Evolutionary conservation across 2,113 vertebrate species (phyloP).

Genomic region (Isurus oxyrinchus): DNA sequence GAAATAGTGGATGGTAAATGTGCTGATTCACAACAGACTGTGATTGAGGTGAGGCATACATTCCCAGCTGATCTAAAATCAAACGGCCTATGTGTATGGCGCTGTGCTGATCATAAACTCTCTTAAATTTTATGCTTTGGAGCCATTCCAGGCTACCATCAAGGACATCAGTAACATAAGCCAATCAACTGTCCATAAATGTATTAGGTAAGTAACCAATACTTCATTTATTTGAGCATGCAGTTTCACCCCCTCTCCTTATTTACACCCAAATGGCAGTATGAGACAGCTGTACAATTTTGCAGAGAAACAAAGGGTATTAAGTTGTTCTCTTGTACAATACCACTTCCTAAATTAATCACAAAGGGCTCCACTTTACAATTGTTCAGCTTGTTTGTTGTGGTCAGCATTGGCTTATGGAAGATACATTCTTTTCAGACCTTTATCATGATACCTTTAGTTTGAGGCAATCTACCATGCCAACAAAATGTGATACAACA

Average conservation of each 20-base stretch:
- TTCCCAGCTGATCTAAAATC: neutral
- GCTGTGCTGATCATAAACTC: neutral
- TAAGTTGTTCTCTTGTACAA: neutral
- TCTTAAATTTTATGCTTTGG: neutral
- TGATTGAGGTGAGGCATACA: neutral
- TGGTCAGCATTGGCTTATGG: neutral
- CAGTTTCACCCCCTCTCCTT: neutral
- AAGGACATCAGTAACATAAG: neutral
- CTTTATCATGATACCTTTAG: neutral
- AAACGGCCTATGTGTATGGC: neutral
- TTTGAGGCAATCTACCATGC: neutral
- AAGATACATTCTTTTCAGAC: neutral
- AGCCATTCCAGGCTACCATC: neutral
- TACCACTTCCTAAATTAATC: neutral
- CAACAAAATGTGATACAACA: neutral
- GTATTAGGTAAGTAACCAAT: neutral
- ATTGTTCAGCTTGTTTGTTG: neutral
- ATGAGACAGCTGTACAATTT: neutral
- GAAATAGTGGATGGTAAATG: neutral
- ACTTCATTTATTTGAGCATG: neutral
- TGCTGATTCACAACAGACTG: neutral
- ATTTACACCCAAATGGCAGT: too few species aligned
- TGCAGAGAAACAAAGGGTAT: neutral
- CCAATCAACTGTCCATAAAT: neutral
- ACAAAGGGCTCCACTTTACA: neutral